Evolutionary conservation across 2,113 vertebrate genomes (phyloP).

Genomic region (Scopus umbretta): DNA sequence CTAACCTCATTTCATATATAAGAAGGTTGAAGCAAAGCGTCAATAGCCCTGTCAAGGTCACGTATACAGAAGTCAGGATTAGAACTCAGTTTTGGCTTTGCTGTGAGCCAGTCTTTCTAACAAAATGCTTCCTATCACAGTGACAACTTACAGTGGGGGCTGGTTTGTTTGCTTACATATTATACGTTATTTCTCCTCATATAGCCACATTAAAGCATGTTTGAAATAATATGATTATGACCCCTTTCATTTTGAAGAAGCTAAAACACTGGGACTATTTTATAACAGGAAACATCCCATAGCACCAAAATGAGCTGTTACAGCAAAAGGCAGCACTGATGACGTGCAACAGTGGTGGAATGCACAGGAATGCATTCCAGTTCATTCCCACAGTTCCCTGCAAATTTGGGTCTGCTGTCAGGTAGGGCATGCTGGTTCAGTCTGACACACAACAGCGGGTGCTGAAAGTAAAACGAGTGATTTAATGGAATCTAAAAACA

Average conservation of each 20-base stretch:
- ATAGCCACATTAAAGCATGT: neutral
- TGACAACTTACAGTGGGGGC: neutral
- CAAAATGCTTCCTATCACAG: neutral
- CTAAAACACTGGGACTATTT: neutral
- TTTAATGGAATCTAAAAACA: neutral
- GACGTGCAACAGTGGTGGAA: rapidly evolving
- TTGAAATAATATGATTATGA: neutral
- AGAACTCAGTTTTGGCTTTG: neutral
- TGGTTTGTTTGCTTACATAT: neutral
- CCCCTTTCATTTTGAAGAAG: neutral
- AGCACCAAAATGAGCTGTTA: neutral
- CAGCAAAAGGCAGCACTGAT: neutral
- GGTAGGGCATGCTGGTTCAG: neutral
- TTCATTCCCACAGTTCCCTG: neutral
- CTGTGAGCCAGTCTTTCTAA: neutral
- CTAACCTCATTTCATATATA: neutral
- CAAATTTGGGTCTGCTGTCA: neutral
- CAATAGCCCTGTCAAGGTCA: neutral
- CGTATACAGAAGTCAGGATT: neutral
- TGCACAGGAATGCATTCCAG: neutral
- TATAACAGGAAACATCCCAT: neutral
- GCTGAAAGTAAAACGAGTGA: neutral
- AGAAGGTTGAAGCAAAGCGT: neutral
- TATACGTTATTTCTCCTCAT: neutral
- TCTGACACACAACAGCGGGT: neutral